Base-by-base conservation (phyloP, 2,113 vertebrate genomes). In the Alethe diademata region DNA sequence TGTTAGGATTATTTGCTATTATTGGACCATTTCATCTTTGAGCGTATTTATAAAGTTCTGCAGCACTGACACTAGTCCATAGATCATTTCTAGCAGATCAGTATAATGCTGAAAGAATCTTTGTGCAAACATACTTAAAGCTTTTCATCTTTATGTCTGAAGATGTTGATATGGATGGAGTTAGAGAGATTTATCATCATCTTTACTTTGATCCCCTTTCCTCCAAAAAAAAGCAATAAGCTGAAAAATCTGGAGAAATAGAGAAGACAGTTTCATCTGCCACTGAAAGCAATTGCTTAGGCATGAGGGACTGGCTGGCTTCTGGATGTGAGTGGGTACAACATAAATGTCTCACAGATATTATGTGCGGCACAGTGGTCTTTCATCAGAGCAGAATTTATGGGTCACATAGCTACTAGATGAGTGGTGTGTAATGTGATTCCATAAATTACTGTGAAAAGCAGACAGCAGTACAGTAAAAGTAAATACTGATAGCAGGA, bases 101-200 rank as follows among this genome's bases (percentile, higher is more conserved):
- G 12, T 82, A 29, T 60, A 88, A 88, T 22, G 36, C 56, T 86
- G 62, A 91, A 61, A 82, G 57, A 36, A 70, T 79, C 78, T 82
- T 83, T 94, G 60, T 71, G 69, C 90, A 91, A 95, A 74, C 40
- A 48, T 73, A 71, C 84, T 86, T 88, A 76, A 90, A 76, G 45
- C 29, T 65, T 47, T 90, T 95, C 38, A 73, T 85, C 45, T 78
- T 74, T 90, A 48, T 14, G 19, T 88, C 54, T 93, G 81, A 94
- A 70, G 26, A 28, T 56, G 61, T 45, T 54, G 35, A 70, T 88
- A 35, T 8, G 20, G 56, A 78, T 38, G 43, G 61, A 66, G n/a
- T 87, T 85, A 84, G 56, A 80, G 40, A 65, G 82, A 89, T 95
- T 94, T 95, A 86, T 76, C 67, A 35, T 38, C 11, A 16, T 73